Conservation (phyloP, 2,888 invertebrate species). For the Abrostola triplasia region DNA sequence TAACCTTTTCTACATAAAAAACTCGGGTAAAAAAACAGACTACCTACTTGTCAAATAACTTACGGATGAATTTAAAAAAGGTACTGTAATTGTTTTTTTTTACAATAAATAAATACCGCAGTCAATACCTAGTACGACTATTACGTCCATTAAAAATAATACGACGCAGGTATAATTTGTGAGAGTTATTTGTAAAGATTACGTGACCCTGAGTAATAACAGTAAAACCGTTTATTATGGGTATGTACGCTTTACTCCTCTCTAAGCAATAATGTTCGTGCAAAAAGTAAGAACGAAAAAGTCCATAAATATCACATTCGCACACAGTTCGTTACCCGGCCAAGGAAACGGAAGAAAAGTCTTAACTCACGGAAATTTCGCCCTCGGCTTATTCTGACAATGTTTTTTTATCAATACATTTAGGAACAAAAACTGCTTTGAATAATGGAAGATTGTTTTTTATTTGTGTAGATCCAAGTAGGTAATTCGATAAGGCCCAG, state of each 20-base stretch:
- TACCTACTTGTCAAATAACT: too few species aligned
- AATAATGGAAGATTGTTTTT: slow-evolving; percentile 10
- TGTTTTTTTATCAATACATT: slow-evolving; percentile 48
- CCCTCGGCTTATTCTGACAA: slow-evolving; percentile 46
- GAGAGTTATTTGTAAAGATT: slow-evolving; percentile 28
- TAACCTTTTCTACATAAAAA: too few species aligned
- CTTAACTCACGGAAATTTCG: slow-evolving; percentile 56
- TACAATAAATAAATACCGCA: neutral
- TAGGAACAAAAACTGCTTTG: slow-evolving; percentile 21
- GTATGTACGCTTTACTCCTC: slow-evolving; percentile 52
- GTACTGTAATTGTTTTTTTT: too few species aligned
- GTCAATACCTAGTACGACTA: slow-evolving; percentile 8
- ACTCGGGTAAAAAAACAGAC: too few species aligned
- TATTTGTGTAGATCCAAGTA: neutral
- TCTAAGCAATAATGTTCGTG: slow-evolving; percentile 60
- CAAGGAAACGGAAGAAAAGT: slow-evolving; percentile 60
- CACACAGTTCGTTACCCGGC: slow-evolving; percentile 66
- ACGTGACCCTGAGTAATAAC: slow-evolving; percentile 44
- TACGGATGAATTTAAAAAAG: too few species aligned
- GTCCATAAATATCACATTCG: slow-evolving; percentile 66
- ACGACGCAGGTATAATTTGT: slow-evolving; percentile 34
- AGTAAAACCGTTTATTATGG: slow-evolving; percentile 55
- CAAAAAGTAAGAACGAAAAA: slow-evolving; percentile 62
- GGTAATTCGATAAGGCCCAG: neutral
- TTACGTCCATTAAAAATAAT: slow-evolving; percentile 35